Percentiles rank a stretch among this genome's conserved stretches.
These are phyloP conservation scores for Pluvialis apricaria DNA, from an alignment of 2,113 vertebrate genomes.

Conservation along the genomic window DNA sequence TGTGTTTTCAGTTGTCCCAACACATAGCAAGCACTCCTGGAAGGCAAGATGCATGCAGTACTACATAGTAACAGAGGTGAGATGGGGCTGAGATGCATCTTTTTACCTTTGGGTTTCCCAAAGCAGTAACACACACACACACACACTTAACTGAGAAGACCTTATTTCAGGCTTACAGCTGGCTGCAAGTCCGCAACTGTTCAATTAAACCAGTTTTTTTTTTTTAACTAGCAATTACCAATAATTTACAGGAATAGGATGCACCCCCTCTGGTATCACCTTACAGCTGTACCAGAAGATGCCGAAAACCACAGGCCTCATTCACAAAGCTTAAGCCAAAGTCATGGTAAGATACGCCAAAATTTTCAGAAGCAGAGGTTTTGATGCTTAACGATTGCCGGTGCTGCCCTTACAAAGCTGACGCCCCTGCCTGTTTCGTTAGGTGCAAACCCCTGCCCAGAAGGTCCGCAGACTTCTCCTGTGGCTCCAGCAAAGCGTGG, in stretches of 20 bases:
- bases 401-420: neutral
- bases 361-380: neutral
- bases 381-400: neutral
- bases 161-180: neutral
- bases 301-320: neutral
- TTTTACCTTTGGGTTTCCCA: neutral
- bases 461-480: neutral
- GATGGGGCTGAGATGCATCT: neutral
- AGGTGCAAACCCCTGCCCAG: neutral
- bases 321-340: neutral
- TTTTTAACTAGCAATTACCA: neutral
- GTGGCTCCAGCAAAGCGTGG: neutral
- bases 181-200: neutral
- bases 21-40: neutral
- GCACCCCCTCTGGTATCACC: neutral
- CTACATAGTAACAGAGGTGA: neutral
- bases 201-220: neutral
- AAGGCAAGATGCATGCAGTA: neutral
- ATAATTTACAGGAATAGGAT: neutral
- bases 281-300: neutral
- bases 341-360: neutral
- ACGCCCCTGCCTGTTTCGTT: accelerated
- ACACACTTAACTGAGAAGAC: neutral
- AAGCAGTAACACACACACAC: neutral
- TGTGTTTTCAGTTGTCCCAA: neutral